Evolutionary conservation across 2,113 vertebrate species (phyloP).

Genomic region (Rafetus swinhoei): DNA sequence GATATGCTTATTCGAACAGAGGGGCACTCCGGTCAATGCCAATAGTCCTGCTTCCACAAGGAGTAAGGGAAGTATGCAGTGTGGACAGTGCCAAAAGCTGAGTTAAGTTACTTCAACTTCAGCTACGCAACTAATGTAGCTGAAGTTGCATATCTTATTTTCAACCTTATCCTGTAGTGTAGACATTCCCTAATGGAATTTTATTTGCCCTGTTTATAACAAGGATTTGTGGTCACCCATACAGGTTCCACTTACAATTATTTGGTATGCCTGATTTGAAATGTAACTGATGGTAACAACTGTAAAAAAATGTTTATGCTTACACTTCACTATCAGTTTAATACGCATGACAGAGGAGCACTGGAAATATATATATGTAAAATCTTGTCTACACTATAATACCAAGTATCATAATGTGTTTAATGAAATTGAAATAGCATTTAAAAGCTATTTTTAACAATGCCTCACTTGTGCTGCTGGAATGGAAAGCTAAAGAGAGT

Average conservation of each 20-base stretch:
- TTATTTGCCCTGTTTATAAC: background rate
- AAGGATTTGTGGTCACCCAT: background rate
- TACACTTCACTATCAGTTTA: background rate
- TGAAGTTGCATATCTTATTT: no score
- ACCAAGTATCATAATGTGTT: background rate
- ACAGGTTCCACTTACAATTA: background rate
- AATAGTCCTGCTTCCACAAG: no score
- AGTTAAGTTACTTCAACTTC: no score
- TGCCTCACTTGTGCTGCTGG: background rate
- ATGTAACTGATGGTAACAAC: no score
- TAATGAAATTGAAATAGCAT: background rate
- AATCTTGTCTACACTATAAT: background rate
- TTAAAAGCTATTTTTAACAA: slow-evolving; percentile 12
- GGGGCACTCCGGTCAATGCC: no score
- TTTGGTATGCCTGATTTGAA: background rate
- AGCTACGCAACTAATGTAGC: no score
- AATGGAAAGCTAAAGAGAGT: background rate
- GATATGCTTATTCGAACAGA: no score
- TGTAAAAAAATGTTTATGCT: background rate
- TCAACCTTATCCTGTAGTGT: no score
- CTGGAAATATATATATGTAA: slow-evolving; percentile 8
- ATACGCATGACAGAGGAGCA: background rate
- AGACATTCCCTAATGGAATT: background rate
- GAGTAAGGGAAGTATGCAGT: no score
- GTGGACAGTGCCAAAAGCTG: no score